Evolutionary conservation across 1,140 invertebrate genomes (phyloP).

Genomic region (Cyrtorhinus lividipennis): DNA sequence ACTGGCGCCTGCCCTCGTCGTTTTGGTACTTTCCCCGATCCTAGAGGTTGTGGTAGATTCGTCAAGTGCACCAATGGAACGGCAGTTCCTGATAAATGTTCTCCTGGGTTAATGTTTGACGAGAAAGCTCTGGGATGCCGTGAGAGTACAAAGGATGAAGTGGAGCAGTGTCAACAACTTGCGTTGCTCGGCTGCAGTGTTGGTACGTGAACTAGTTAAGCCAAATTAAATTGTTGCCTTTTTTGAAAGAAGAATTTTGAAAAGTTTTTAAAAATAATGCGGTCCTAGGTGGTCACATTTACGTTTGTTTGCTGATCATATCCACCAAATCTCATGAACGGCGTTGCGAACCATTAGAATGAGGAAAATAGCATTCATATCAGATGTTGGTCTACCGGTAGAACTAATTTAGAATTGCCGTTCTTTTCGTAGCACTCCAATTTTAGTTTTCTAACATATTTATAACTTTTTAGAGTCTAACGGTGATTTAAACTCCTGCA

Average conservation of each 20-base stretch:
- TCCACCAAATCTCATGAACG: too few species aligned
- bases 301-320: too few species aligned
- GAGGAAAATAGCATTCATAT: too few species aligned
- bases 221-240: background rate
- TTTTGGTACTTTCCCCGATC: conserved; percentile 22
- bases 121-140: conserved; percentile 22
- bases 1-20: conserved; percentile 22
- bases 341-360: too few species aligned
- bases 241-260: background rate
- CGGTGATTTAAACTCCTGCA: conserved; percentile 10
- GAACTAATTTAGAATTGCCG: too few species aligned
- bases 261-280: too few species aligned
- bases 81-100: conserved; percentile 21
- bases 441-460: too few species aligned
- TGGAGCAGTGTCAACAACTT: conserved; percentile 13
- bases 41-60: conserved; percentile 23
- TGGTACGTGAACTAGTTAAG: background rate
- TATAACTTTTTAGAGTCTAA: too few species aligned
- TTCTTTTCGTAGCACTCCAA: too few species aligned
- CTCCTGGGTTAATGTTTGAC: conserved; percentile 22
- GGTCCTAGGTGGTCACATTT: too few species aligned
- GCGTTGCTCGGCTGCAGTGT: conserved; percentile 18
- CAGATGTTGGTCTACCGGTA: too few species aligned
- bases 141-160: conserved; percentile 18
- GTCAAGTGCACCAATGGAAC: conserved; percentile 25